Evolutionary conservation across 2,888 invertebrate species (phyloP).

Genomic region (Luperina testacea): DNA sequence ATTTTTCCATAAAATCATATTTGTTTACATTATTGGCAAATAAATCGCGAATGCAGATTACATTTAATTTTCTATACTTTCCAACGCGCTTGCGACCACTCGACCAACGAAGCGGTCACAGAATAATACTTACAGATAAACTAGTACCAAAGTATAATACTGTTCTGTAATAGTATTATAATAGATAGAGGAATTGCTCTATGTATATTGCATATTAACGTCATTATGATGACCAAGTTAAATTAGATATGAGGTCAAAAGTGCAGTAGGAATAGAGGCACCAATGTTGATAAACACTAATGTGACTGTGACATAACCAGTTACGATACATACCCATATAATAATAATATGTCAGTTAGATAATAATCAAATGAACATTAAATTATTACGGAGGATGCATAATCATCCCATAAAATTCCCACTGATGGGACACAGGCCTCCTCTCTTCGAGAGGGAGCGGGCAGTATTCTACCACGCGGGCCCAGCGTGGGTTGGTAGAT

Average conservation of each 20-base stretch:
- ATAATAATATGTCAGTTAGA: slow-evolving; percentile 2
- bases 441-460: too few relatives aligned
- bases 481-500: too few relatives aligned
- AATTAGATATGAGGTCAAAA: slow-evolving; percentile 72
- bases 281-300: slow-evolving; percentile 30
- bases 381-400: background rate
- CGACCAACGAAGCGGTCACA: too few relatives aligned
- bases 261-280: slow-evolving; percentile 70
- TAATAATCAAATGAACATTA: slow-evolving; percentile 27
- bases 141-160: background rate
- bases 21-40: too few relatives aligned
- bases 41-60: background rate
- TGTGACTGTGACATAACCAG: slow-evolving; percentile 27
- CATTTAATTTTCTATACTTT: background rate
- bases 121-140: background rate
- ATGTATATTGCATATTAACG: slow-evolving; percentile 5
- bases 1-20: too few relatives aligned
- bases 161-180: background rate
- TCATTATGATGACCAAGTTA: slow-evolving; percentile 41
- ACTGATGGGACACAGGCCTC: too few relatives aligned
- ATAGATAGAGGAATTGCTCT: background rate
- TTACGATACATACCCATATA: slow-evolving; percentile 1
- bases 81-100: too few relatives aligned
- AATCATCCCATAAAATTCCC: too few relatives aligned
- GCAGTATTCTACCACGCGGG: too few relatives aligned